phyloP scores from a whole-genome alignment of 2,888 invertebrate species.

The Synanthedon vespiformis region DNA sequence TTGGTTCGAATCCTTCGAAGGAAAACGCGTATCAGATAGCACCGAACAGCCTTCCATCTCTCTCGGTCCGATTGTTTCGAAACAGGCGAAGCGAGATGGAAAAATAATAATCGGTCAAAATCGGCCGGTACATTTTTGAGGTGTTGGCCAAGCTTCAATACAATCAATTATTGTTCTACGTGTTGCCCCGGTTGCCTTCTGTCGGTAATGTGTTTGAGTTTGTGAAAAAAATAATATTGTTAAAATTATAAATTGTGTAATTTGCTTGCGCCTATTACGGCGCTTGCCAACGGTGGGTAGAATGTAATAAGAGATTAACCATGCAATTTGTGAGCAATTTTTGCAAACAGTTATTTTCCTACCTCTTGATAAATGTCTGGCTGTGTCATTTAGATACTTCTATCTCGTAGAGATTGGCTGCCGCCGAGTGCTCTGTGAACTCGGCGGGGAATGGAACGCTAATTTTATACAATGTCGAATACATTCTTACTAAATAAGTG shows the following conservation, averaged over 20 bases:
- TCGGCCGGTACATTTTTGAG: slow-evolving; percentile 50
- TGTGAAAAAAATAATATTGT: slow-evolving; percentile 35
- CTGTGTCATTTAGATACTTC: neutral
- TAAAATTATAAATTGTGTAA: slow-evolving; percentile 43
- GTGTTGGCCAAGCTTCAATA: slow-evolving; percentile 53
- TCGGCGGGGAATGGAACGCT: neutral
- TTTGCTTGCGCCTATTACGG: slow-evolving; percentile 12
- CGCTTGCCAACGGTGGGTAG: slow-evolving; percentile 1
- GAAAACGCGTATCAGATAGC: slow-evolving; percentile 68
- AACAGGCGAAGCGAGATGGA: slow-evolving; percentile 30
- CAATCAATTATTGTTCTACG: slow-evolving; percentile 67
- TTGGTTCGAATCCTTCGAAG: slow-evolving; percentile 52
- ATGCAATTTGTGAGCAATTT: slow-evolving; percentile 30
- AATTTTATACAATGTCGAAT: neutral
- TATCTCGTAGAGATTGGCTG: neutral
- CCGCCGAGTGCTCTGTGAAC: neutral
- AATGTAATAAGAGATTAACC: slow-evolving; percentile 11
- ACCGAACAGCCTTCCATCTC: slow-evolving; percentile 33
- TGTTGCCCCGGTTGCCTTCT: slow-evolving; percentile 52
- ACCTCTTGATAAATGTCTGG: neutral
- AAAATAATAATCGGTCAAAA: slow-evolving; percentile 39
- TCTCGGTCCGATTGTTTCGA: slow-evolving; percentile 16
- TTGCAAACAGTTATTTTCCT: neutral
- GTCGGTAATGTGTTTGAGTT: slow-evolving; percentile 48
- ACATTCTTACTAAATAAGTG: slow-evolving; percentile 30